Conservation (phyloP, 2,113 vertebrate species). For the Enhydra lutris region DNA sequence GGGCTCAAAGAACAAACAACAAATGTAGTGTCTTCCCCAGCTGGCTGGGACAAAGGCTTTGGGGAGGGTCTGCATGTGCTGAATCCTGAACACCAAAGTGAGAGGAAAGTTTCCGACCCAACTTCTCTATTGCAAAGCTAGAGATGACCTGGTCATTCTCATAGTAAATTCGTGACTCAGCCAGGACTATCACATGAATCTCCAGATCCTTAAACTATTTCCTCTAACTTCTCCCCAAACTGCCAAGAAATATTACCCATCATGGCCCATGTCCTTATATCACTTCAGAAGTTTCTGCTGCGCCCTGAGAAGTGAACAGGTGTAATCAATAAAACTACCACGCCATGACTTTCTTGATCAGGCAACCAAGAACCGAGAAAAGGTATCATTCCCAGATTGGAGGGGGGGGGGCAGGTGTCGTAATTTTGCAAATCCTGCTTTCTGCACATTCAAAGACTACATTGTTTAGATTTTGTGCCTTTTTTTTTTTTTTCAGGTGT, state of each 20-base stretch:
- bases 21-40: neutral
- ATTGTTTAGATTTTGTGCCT: neutral
- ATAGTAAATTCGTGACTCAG: neutral
- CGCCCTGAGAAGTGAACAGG: neutral
- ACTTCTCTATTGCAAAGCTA: neutral
- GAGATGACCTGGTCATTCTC: neutral
- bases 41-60: neutral
- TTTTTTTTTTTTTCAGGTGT: constrained; percentile 48
- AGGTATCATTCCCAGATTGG: neutral
- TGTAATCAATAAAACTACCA: neutral
- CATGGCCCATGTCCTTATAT: neutral
- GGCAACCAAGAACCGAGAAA: neutral
- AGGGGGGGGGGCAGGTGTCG: no score
- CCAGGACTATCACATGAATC: neutral
- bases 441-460: neutral
- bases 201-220: neutral
- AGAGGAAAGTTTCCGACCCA: neutral
- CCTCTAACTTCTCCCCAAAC: neutral
- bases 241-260: neutral
- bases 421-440: neutral
- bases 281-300: neutral
- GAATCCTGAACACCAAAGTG: neutral
- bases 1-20: neutral
- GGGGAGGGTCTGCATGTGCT: neutral
- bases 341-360: neutral